These are phyloP conservation scores for Lophius americanus DNA, from an alignment of 2,797 vertebrate species.

Conservation along the genomic window DNA sequence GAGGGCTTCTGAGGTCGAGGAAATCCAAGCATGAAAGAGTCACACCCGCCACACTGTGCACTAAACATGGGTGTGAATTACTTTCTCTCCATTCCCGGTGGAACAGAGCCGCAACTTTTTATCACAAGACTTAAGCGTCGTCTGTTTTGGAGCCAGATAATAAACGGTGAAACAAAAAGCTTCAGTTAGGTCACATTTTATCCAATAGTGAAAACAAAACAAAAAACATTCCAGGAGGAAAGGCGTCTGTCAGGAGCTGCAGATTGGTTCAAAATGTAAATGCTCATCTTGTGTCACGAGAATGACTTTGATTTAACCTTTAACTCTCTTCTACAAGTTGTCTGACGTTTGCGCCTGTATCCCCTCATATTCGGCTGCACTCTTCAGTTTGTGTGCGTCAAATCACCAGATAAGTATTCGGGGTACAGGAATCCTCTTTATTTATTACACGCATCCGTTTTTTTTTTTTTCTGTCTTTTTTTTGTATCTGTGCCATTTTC, in stretches of 20 bases:
- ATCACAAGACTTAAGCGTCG: too few species aligned
- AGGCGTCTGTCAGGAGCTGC: neutral
- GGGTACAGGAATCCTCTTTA: conserved; percentile 14
- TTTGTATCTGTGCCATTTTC: conserved; percentile 19
- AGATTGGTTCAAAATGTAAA: conserved; percentile 8
- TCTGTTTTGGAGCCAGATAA: neutral
- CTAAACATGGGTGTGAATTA: conserved; percentile 45
- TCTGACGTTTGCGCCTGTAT: conserved; percentile 22
- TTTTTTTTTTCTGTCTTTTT: neutral
- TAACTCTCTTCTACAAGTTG: neutral
- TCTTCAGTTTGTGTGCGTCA: neutral
- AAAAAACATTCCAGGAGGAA: conserved; percentile 41
- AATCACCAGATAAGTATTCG: conserved; percentile 20
- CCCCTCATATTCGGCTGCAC: neutral
- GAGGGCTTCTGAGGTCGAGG: conserved; percentile 18
- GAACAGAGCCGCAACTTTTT: too few species aligned
- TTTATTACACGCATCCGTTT: conserved; percentile 9
- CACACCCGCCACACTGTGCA: conserved; percentile 26
- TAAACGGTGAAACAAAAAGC: conserved; percentile 17
- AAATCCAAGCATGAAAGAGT: conserved; percentile 31
- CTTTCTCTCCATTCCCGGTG: conserved; percentile 16
- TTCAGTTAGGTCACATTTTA: neutral
- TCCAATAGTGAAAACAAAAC: conserved; percentile 33
- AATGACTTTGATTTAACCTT: neutral
- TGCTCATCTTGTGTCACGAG: neutral